A percentile compares a stretch with the other conserved stretches of the same genome.
Evolutionary conservation across 2,888 invertebrate genomes (phyloP).

Genomic region (Caenorhabditis drosophilae): DNA sequence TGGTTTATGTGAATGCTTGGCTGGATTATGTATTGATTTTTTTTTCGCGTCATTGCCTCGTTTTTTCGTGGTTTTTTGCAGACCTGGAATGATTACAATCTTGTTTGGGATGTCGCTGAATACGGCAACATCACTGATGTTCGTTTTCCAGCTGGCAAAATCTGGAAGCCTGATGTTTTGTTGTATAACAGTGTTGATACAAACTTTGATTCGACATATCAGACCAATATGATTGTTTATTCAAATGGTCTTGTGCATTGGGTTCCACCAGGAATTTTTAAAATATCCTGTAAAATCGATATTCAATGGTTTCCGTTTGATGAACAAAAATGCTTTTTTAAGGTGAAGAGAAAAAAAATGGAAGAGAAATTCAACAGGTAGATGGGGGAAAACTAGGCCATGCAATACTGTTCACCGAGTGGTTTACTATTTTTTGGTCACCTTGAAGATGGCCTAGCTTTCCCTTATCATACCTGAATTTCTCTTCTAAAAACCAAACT

Average conservation of each 20-base stretch:
- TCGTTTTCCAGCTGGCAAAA: constrained; percentile 66
- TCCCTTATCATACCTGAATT: no score
- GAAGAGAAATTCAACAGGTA: no score
- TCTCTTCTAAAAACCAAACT: no score
- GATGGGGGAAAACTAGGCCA: no score
- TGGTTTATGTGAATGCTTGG: constrained; percentile 66
- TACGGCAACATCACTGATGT: constrained; percentile 68
- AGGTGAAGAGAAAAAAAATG: no score
- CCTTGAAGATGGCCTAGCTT: no score
- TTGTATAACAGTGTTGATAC: constrained; percentile 71
- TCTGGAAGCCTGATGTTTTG: constrained; percentile 67
- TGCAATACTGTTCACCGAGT: no score
- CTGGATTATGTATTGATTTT: constrained; percentile 57
- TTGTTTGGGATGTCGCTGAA: constrained; percentile 63
- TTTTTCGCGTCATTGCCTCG: no score
- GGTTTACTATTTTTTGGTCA: no score
- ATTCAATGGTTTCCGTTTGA: constrained; percentile 67
- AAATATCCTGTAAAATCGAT: constrained; percentile 76
- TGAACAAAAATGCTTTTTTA: constrained; percentile 78
- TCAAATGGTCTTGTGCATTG: constrained; percentile 93
- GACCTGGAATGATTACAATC: constrained; percentile 68
- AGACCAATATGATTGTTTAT: constrained; percentile 76
- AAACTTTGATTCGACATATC: constrained; percentile 72
- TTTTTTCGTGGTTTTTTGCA: no score
- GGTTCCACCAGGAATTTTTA: constrained; percentile 80